These are phyloP conservation scores for Microchirus variegatus DNA, from an alignment of 2,797 vertebrate genomes.

Conservation along the genomic window DNA sequence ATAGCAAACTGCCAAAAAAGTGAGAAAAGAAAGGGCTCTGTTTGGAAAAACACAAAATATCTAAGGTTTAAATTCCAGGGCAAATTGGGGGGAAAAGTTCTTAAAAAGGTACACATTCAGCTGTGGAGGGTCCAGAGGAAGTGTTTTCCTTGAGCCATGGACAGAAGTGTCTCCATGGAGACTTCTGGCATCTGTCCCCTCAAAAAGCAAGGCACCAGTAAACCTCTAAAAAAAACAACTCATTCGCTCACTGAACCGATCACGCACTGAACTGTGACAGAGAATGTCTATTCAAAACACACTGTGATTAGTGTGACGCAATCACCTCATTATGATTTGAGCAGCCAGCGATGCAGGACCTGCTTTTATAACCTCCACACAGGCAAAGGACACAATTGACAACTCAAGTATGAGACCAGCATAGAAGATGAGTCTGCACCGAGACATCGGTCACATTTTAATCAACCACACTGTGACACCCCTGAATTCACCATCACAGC, in stretches of 20 bases:
- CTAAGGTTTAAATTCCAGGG: conserved; percentile 39
- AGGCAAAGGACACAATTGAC: background rate
- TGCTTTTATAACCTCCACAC: background rate
- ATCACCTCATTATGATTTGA: background rate
- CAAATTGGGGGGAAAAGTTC: conserved; percentile 39
- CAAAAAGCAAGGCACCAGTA: conserved; percentile 12
- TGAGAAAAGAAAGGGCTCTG: background rate
- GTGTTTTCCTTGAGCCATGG: conserved; percentile 56
- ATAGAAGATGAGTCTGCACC: background rate
- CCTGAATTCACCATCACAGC: too few relatives aligned
- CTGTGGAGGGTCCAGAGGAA: conserved; percentile 48
- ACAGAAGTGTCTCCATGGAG: conserved; percentile 69
- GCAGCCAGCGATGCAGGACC: background rate
- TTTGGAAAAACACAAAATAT: conserved; percentile 3
- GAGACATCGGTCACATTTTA: background rate
- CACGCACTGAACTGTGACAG: conserved; percentile 3
- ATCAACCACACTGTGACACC: too few relatives aligned
- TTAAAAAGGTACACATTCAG: conserved; percentile 52
- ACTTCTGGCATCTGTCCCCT: conserved; percentile 37
- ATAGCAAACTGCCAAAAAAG: background rate
- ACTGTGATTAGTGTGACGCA: background rate
- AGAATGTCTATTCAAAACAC: background rate
- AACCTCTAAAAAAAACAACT: conserved; percentile 3
- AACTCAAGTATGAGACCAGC: background rate
- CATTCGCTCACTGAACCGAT: background rate